phyloP scores from a whole-genome alignment of 2,888 invertebrate species.

The Stenolophus ochropezus region DNA sequence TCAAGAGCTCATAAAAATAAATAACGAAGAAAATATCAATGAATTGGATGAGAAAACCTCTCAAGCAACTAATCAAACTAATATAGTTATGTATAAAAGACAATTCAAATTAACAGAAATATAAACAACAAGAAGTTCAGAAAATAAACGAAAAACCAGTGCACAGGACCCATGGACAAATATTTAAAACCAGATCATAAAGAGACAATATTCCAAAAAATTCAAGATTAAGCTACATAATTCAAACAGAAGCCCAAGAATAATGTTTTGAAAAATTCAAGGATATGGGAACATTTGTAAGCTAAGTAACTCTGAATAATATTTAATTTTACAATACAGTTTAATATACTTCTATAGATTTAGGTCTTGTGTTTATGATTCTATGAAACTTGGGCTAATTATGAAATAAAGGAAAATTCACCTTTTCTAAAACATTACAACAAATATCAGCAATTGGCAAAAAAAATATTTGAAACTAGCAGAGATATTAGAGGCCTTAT shows the following conservation, averaged over 20 bases:
- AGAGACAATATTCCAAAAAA: slow-evolving; percentile 19
- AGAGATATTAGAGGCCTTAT: not conserved
- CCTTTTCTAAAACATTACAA: not conserved
- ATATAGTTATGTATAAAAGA: no score
- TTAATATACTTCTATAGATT: not conserved
- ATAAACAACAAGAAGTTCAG: not conserved
- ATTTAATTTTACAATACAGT: not conserved
- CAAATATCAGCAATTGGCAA: slow-evolving; percentile 5
- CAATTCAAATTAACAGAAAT: not conserved
- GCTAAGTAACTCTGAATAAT: not conserved
- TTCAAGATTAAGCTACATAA: no score
- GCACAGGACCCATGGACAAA: slow-evolving; percentile 11
- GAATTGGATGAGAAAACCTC: not conserved
- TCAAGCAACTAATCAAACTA: no score
- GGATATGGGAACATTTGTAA: not conserved
- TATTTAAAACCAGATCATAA: not conserved
- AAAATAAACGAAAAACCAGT: not conserved
- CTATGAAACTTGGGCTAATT: not conserved
- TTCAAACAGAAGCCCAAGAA: not conserved
- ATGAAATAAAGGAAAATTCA: not conserved
- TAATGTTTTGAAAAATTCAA: slow-evolving; percentile 16
- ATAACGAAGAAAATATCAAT: not conserved
- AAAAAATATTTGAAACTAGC: not conserved
- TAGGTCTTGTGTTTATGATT: no score
- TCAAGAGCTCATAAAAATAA: not conserved